Percentiles rank a stretch among this genome's conserved stretches.
Conservation (phyloP, 2,888 invertebrate species). For the Sipunculus nudus region DNA sequence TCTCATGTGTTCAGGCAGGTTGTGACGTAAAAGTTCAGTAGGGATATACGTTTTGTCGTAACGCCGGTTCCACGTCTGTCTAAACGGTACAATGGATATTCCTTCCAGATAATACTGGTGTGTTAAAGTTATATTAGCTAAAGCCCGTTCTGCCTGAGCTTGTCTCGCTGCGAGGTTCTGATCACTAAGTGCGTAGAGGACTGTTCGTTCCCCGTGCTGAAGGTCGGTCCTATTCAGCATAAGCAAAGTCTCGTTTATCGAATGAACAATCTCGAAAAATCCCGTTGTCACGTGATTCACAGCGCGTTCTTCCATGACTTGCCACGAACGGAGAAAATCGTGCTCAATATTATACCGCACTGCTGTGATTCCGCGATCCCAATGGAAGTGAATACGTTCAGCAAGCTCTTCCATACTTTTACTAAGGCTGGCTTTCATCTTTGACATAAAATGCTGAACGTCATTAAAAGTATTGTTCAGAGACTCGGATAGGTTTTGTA, state of each 20-base stretch:
- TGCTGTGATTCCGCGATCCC: conserved; percentile 11
- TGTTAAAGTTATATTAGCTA: conserved; percentile 6
- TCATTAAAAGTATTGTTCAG: too few species aligned
- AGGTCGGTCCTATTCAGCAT: not conserved
- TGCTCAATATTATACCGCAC: conserved; percentile 21
- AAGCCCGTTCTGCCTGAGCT: not conserved
- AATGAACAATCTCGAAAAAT: conserved; percentile 7
- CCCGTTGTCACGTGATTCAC: conserved; percentile 14
- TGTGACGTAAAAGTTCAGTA: conserved; percentile 4
- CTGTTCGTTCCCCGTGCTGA: not conserved
- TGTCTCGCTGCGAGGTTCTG: not conserved
- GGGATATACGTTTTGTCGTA: conserved; percentile 17
- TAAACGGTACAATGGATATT: conserved; percentile 3
- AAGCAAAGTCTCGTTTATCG: not conserved
- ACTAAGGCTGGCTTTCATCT: too few species aligned
- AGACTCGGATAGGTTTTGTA: too few species aligned
- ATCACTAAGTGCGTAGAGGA: too few species aligned
- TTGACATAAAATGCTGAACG: too few species aligned
- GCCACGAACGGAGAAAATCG: conserved; percentile 21
- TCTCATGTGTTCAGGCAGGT: too few species aligned
- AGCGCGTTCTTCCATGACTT: conserved; percentile 13
- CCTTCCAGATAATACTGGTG: conserved; percentile 13
- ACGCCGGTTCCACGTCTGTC: conserved; percentile 3
- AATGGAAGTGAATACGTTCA: conserved; percentile 11
- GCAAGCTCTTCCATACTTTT: too few species aligned